Percentiles rank a stretch among this genome's conserved stretches.
These are phyloP conservation scores for Sparus aurata DNA, from an alignment of 2,797 vertebrate genomes.

Conservation along the genomic window DNA sequence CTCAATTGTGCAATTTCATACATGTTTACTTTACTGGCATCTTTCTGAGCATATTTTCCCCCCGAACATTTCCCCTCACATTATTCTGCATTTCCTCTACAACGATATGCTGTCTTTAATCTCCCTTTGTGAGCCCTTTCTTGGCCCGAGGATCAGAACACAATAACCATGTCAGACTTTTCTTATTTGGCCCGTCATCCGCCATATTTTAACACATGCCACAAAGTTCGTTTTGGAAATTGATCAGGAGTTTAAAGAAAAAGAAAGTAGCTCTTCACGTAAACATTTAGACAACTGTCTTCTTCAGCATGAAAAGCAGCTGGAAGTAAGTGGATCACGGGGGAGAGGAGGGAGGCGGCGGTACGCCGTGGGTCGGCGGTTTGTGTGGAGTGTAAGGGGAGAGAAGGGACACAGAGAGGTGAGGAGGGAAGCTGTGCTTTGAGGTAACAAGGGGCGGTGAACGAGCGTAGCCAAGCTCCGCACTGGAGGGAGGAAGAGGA, in stretches of 20 bases:
- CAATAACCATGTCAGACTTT: slow-evolving; percentile 63
- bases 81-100: slow-evolving; percentile 82
- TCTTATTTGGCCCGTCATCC: slow-evolving; percentile 70
- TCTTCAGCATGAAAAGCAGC: slow-evolving; percentile 88
- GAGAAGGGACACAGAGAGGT: slow-evolving; percentile 72
- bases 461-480: slow-evolving; percentile 56
- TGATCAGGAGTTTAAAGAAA: slow-evolving; percentile 82
- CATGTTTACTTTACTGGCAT: slow-evolving; percentile 85
- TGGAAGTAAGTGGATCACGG: slow-evolving; percentile 85
- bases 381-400: slow-evolving; percentile 73
- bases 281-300: slow-evolving; percentile 90
- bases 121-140: slow-evolving; percentile 63
- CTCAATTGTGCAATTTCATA: slow-evolving; percentile 85
- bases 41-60: slow-evolving; percentile 77
- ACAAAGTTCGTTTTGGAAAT: slow-evolving; percentile 81
- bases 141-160: slow-evolving; percentile 70
- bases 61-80: slow-evolving; percentile 78
- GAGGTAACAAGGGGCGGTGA: slow-evolving; percentile 63
- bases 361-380: slow-evolving; percentile 72
- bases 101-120: slow-evolving; percentile 74
- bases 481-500: slow-evolving; percentile 67
- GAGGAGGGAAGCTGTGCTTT: slow-evolving; percentile 62
- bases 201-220: slow-evolving; percentile 80
- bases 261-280: slow-evolving; percentile 84
- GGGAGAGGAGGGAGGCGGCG: slow-evolving; percentile 46